Conservation (phyloP, 2,888 invertebrate species). For the Hirtodrosophila cameraria region DNA sequence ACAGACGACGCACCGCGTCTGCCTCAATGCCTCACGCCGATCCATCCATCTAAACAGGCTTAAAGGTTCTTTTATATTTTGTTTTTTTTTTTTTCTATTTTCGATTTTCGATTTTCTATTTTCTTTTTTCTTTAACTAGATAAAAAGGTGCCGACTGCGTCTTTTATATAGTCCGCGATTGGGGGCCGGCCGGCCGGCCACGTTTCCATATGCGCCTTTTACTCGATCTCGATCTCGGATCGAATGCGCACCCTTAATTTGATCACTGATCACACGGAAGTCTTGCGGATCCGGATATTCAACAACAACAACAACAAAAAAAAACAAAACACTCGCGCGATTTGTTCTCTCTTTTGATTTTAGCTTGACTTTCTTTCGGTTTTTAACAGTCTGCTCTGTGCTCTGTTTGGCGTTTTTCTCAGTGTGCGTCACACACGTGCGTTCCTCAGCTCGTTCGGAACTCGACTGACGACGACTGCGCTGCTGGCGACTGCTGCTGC, state of each 20-base stretch:
- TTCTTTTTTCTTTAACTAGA: conserved; percentile 32
- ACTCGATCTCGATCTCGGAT: conserved; percentile 11
- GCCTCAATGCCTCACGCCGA: conserved; percentile 67
- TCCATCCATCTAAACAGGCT: conserved; percentile 73
- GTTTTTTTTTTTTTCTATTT: not conserved
- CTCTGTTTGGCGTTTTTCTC: conserved; percentile 9
- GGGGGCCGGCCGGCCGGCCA: conserved; percentile 77
- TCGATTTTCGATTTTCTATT: no score
- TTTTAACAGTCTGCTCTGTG: not conserved
- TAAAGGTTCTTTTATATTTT: conserved; percentile 43
- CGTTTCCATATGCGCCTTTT: conserved; percentile 41
- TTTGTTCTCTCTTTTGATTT: conserved; percentile 3
- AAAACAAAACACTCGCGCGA: no score
- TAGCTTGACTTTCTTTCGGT: conserved; percentile 8
- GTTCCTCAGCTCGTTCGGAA: conserved; percentile 78
- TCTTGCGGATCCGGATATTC: conserved; percentile 10
- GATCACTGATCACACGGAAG: conserved; percentile 35
- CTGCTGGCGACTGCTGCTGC: conserved; percentile 13
- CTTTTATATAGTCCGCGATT: conserved; percentile 29
- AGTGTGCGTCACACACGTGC: conserved; percentile 71
- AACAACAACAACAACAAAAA: no score
- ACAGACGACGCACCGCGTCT: conserved; percentile 59
- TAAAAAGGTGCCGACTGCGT: conserved; percentile 70
- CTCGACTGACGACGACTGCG: conserved; percentile 72
- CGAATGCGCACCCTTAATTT: conserved; percentile 6